Percentiles rank a stretch among this genome's conserved stretches.
Conservation (phyloP, 2,113 vertebrate species). For the Catharus minimus region DNA sequence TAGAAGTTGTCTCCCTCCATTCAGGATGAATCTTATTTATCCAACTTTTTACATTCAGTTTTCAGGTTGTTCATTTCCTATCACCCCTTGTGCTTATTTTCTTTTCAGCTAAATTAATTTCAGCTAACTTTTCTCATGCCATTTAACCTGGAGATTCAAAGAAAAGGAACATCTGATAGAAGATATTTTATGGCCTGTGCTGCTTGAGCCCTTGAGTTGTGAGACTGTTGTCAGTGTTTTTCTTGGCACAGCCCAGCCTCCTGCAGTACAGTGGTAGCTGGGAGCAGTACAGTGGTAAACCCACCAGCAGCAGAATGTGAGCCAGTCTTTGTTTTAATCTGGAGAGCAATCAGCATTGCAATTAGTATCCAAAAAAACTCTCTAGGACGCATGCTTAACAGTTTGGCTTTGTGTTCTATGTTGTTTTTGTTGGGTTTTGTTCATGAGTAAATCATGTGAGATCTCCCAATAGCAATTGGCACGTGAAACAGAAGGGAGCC, state of each 20-base stretch:
- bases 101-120: constrained; percentile 53
- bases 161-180: constrained; percentile 15
- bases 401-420: constrained; percentile 33
- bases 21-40: background rate
- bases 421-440: constrained; percentile 9
- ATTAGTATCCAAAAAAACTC: constrained; percentile 14
- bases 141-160: constrained; percentile 21
- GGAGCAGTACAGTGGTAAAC: constrained; percentile 27
- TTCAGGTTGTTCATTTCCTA: background rate
- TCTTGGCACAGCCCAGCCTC: constrained; percentile 20
- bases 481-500: background rate
- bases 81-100: constrained; percentile 5
- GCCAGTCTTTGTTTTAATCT: constrained; percentile 42
- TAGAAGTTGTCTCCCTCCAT: background rate
- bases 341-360: constrained; percentile 26
- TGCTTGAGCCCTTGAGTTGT: constrained; percentile 26
- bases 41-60: background rate
- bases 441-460: constrained; percentile 36
- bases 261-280: constrained; percentile 10
- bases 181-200: constrained; percentile 23
- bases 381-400: background rate
- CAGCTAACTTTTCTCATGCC: constrained; percentile 39
- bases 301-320: constrained; percentile 11
- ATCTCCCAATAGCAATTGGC: background rate
- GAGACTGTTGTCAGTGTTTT: constrained; percentile 40